Percentiles rank a stretch among this genome's conserved stretches.
Conservation (phyloP, 2,888 invertebrate genomes). For the Unio pictorum region DNA sequence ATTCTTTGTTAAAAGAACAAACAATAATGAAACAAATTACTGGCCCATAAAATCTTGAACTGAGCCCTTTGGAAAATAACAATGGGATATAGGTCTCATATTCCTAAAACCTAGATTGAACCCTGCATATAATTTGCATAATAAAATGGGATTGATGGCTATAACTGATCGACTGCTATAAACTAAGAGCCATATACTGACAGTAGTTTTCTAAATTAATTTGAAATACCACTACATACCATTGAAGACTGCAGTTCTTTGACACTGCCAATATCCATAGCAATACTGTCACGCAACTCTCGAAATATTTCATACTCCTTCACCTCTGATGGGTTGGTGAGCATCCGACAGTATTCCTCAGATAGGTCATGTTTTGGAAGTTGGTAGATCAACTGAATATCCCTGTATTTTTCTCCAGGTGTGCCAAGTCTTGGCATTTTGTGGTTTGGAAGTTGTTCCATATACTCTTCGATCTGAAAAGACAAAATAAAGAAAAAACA, state of each 20-base stretch:
- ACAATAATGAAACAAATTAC: too few species aligned
- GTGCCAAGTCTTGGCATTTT: conserved; percentile 84
- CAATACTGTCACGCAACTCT: conserved; percentile 93
- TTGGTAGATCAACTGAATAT: conserved; percentile 88
- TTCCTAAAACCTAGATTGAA: too few species aligned
- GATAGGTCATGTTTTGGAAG: conserved; percentile 88
- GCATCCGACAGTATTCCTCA: conserved; percentile 84
- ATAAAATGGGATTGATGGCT: too few species aligned
- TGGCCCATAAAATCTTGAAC: too few species aligned
- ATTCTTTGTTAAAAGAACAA: too few species aligned
- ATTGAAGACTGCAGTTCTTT: conserved; percentile 62
- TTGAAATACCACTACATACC: conserved; percentile 31
- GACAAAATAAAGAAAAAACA: not conserved
- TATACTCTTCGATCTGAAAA: conserved; percentile 90
- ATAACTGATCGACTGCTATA: too few species aligned
- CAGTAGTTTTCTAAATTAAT: not conserved
- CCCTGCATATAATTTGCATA: too few species aligned
- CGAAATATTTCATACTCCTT: conserved; percentile 92
- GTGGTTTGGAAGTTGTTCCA: conserved; percentile 88
- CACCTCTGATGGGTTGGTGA: conserved; percentile 49
- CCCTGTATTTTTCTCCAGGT: conserved; percentile 86
- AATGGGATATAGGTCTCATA: too few species aligned
- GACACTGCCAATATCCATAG: conserved; percentile 89
- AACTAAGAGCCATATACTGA: too few species aligned
- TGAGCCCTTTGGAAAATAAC: too few species aligned